phyloP scores from a whole-genome alignment of 2,888 invertebrate species.

The Acleris laterana region DNA sequence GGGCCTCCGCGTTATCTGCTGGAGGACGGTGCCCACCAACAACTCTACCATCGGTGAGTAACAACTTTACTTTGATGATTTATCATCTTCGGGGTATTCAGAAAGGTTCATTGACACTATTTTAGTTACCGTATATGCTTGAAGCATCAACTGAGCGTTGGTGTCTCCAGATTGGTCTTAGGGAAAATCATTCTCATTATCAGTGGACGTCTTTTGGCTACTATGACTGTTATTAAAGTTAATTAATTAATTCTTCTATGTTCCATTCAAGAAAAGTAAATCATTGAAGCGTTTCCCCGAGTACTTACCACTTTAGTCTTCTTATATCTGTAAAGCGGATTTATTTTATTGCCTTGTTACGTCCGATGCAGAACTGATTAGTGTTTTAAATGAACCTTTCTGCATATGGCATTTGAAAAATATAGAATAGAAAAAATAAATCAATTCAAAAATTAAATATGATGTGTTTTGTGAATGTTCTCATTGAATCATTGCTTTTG shows the following conservation, averaged over 20 bases:
- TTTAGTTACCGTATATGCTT: too few species aligned
- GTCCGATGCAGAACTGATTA: neutral
- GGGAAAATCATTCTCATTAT: too few species aligned
- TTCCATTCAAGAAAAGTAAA: too few species aligned
- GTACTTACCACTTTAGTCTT: too few species aligned
- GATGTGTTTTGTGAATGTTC: slow-evolving; percentile 9
- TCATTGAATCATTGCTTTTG: slow-evolving; percentile 30
- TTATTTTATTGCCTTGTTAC: too few species aligned
- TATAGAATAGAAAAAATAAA: neutral
- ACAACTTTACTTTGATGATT: neutral
- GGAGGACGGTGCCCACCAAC: slow-evolving; percentile 97
- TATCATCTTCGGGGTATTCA: neutral
- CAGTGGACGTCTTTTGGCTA: too few species aligned
- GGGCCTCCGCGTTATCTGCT: slow-evolving; percentile 93
- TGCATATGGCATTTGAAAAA: neutral
- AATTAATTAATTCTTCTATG: too few species aligned
- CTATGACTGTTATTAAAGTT: too few species aligned
- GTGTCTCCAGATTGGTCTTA: too few species aligned
- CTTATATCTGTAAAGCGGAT: too few species aligned
- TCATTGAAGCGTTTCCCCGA: too few species aligned
- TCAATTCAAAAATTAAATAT: neutral
- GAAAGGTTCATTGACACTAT: neutral
- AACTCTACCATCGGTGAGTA: slow-evolving; percentile 90
- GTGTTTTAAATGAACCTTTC: neutral
- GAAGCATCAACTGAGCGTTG: too few species aligned